Conservation (phyloP, 2,797 vertebrate species). For the Neomorphus geoffroyi region DNA sequence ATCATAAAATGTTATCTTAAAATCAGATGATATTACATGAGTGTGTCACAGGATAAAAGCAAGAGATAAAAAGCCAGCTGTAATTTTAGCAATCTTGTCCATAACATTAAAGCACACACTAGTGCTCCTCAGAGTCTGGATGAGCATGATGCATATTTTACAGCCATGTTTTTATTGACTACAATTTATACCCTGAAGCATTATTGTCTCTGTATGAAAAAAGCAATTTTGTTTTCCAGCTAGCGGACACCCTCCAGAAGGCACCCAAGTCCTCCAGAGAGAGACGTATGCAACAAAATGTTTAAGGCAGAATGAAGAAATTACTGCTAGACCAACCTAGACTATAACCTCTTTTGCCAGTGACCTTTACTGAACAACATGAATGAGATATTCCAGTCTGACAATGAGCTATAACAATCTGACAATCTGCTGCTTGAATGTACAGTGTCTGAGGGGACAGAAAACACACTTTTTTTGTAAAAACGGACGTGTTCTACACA, state of each 20-base stretch:
- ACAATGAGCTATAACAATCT: neutral
- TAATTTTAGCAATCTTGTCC: neutral
- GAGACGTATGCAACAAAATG: neutral
- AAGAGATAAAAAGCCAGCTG: conserved; percentile 28
- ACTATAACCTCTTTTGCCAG: neutral
- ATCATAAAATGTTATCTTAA: neutral
- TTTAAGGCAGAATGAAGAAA: conserved; percentile 12
- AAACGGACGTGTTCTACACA: neutral
- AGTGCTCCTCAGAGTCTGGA: neutral
- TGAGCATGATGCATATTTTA: neutral
- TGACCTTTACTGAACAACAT: neutral
- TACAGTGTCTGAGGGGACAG: neutral
- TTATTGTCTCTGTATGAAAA: neutral
- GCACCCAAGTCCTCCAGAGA: neutral
- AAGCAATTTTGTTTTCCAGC: neutral
- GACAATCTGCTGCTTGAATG: neutral
- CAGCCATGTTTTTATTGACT: neutral
- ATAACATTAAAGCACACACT: neutral
- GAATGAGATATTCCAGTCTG: neutral
- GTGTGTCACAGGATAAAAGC: neutral
- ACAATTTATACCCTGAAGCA: conserved; percentile 11
- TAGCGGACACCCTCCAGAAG: conserved; percentile 15
- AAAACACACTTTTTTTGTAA: neutral
- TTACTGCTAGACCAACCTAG: neutral
- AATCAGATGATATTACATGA: neutral